Evolutionary conservation across 1,140 invertebrate species (phyloP).

Genomic region (Drosophila micromelanica): DNA sequence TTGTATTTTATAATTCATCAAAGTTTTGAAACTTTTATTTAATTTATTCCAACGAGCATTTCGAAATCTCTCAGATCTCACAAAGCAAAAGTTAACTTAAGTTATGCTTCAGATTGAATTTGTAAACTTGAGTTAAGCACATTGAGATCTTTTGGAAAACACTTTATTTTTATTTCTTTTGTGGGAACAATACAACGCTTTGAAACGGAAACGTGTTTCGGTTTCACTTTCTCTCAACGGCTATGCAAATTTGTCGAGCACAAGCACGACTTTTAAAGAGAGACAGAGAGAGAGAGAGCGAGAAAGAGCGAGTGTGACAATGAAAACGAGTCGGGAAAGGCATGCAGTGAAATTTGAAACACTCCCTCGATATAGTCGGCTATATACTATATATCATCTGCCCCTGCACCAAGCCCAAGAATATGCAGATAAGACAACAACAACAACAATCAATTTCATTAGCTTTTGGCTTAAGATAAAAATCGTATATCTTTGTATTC

Average conservation of each 20-base stretch:
- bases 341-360: conserved; percentile 38
- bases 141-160: conserved; percentile 30
- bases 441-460: background rate
- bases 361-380: conserved; percentile 2
- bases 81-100: background rate
- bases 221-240: conserved; percentile 43
- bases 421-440: too few species aligned
- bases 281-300: too few species aligned
- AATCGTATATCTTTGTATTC: too few species aligned
- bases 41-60: too few species aligned
- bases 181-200: conserved; percentile 15
- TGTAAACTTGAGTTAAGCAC: conserved; percentile 1
- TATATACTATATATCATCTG: conserved; percentile 1
- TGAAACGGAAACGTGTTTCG: conserved; percentile 31
- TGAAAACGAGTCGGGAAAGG: conserved; percentile 29
- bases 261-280: conserved; percentile 22
- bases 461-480: too few species aligned
- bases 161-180: conserved; percentile 5
- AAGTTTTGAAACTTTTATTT: too few species aligned
- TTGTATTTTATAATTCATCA: too few species aligned
- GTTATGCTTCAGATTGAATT: background rate
- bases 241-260: conserved; percentile 41
- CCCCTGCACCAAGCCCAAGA: background rate
- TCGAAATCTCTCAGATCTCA: too few species aligned
- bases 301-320: too few species aligned